Conservation (phyloP, 2,113 vertebrate species). For the Clinocottus analis region DNA sequence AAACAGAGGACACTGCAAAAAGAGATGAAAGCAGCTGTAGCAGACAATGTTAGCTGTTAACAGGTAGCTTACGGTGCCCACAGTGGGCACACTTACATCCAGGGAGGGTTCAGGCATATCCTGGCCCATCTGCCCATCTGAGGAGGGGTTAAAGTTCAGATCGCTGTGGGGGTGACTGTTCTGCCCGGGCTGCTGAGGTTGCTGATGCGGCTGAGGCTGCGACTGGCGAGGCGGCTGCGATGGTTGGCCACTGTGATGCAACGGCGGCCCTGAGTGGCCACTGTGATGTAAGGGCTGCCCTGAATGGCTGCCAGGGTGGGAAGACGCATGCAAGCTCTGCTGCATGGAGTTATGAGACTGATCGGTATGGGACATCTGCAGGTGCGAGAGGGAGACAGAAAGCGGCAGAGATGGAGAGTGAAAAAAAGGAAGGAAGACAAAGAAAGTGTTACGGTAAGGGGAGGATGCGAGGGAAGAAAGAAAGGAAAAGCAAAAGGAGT, state of each 20-base stretch:
- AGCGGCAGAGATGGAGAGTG: constrained; percentile 8
- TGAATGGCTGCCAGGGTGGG: constrained; percentile 95
- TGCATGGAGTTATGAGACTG: constrained; percentile 99
- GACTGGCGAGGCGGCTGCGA: constrained; percentile 91
- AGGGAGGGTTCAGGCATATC: constrained; percentile 99
- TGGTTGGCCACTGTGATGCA: constrained; percentile 93
- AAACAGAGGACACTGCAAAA: constrained; percentile 48
- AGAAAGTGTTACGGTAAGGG: constrained; percentile 33
- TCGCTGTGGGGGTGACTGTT: constrained; percentile 97
- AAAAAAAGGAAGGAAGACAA: constrained; percentile 22
- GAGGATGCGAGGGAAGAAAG: constrained; percentile 34
- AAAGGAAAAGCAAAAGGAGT: constrained; percentile 64
- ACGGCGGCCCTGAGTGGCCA: constrained; percentile 94
- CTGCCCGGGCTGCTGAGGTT: constrained; percentile 88
- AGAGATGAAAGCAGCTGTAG: constrained; percentile 66
- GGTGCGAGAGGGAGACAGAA: constrained; percentile 70
- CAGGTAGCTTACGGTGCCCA: constrained; percentile 46
- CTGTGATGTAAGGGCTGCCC: constrained; percentile 99
- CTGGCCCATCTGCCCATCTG: constrained; percentile 94
- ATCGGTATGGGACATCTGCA: constrained; percentile 97
- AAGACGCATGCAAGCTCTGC: constrained; percentile 97
- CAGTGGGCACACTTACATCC: constrained; percentile 93
- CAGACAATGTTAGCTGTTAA: constrained; percentile 64
- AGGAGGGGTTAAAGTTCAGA: constrained; percentile 98
- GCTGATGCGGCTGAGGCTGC: constrained; percentile 67